phyloP scores from a whole-genome alignment of 2,113 vertebrate genomes.

The Thymallus thymallus region DNA sequence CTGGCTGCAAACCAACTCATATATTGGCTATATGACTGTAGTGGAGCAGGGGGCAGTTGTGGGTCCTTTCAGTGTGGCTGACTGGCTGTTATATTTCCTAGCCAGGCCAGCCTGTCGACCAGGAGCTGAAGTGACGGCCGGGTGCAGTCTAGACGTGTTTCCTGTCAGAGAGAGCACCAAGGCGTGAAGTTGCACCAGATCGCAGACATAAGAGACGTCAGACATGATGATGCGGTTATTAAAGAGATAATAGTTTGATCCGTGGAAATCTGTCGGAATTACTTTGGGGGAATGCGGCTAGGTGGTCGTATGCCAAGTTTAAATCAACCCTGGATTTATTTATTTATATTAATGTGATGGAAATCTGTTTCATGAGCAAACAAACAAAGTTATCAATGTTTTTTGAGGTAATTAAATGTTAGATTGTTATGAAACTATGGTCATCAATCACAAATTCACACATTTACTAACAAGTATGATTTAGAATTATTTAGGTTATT shows the following conservation, averaged over 20 bases:
- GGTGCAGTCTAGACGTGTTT: neutral
- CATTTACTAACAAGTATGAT: too few relatives aligned
- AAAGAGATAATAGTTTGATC: conserved; percentile 19
- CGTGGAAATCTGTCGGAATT: conserved; percentile 12
- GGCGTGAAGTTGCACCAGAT: conserved; percentile 4
- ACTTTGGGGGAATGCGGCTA: conserved; percentile 9
- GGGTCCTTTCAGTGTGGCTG: neutral
- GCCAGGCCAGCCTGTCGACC: neutral
- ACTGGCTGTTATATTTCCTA: neutral
- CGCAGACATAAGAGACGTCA: conserved; percentile 14
- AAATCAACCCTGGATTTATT: too few relatives aligned
- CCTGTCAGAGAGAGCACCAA: neutral
- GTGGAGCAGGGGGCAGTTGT: too few relatives aligned
- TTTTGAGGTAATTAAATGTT: too few relatives aligned
- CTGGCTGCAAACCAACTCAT: too few relatives aligned
- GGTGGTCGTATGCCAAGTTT: neutral
- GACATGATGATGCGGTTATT: conserved; percentile 11
- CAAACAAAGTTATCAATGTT: too few relatives aligned
- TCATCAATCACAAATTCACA: too few relatives aligned
- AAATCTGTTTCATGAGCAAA: too few relatives aligned
- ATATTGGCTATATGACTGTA: too few relatives aligned
- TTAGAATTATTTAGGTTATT: neutral
- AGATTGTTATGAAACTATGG: too few relatives aligned
- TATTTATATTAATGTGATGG: too few relatives aligned
- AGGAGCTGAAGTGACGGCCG: neutral